Percentiles rank a stretch among this genome's conserved stretches.
phyloP scores from a whole-genome alignment of 2,888 invertebrate species.

The Cerastis rubricosa region DNA sequence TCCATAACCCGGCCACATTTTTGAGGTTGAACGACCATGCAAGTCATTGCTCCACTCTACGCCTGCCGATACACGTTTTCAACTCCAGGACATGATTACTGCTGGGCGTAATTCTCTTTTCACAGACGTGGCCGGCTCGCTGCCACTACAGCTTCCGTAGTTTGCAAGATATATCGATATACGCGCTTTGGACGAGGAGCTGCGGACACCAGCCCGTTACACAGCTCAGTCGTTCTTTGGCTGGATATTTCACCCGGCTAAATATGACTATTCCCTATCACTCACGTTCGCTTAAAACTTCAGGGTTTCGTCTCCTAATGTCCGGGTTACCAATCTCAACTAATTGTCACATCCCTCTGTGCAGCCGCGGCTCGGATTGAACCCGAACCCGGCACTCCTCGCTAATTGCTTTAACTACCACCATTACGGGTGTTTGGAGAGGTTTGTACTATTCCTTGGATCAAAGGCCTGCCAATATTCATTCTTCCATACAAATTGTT shows the following conservation, averaged over 20 bases:
- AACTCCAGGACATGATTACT: neutral
- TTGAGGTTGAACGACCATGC: neutral
- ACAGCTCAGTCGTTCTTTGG: neutral
- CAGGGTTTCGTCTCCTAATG: neutral
- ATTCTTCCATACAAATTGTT: neutral
- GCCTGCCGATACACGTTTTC: too few relatives aligned
- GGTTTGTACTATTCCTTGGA: neutral
- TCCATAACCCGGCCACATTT: neutral
- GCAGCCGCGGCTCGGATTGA: conserved; percentile 39
- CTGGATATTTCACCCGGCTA: neutral
- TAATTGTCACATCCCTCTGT: conserved; percentile 57
- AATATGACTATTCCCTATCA: neutral
- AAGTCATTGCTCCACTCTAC: too few relatives aligned
- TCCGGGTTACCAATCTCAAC: conserved; percentile 3
- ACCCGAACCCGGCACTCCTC: conserved; percentile 19
- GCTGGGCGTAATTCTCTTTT: too few relatives aligned
- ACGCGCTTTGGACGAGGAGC: too few relatives aligned
- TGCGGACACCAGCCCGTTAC: too few relatives aligned
- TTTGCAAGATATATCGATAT: too few relatives aligned
- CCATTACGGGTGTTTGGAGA: conserved; percentile 29
- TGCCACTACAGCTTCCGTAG: neutral
- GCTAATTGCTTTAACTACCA: conserved; percentile 55
- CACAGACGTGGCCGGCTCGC: too few relatives aligned
- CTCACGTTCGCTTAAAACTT: neutral
- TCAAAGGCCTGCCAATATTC: neutral